Evolutionary conservation across 2,113 vertebrate species (phyloP).

Genomic region (Macroglossus sobrinus): DNA sequence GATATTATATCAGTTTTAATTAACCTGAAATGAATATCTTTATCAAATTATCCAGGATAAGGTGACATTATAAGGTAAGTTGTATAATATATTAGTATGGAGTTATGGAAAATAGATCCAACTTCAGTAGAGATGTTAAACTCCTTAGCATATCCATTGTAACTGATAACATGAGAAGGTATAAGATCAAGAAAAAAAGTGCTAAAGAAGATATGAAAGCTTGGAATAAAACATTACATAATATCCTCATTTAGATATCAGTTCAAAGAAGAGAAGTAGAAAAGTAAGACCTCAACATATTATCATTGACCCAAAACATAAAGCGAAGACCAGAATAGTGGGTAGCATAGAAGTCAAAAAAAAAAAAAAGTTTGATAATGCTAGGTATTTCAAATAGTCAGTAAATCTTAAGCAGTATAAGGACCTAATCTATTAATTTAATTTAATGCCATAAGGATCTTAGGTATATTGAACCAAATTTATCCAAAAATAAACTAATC

Average conservation of each 20-base stretch:
- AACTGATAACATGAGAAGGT: background rate
- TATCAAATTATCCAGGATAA: background rate
- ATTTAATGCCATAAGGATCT: background rate
- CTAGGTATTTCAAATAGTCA: background rate
- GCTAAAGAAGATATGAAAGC: background rate
- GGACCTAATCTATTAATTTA: background rate
- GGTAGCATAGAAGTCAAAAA: background rate
- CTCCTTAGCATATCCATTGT: background rate
- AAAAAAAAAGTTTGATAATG: background rate
- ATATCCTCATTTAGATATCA: background rate
- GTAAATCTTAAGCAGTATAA: background rate
- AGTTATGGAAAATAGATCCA: background rate
- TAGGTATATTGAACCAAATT: background rate
- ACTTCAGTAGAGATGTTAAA: background rate
- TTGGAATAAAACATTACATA: background rate
- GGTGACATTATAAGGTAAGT: background rate
- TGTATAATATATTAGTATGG: background rate
- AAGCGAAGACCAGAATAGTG: background rate
- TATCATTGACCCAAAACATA: background rate
- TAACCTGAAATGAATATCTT: background rate
- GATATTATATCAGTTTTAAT: background rate
- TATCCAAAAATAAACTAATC: background rate
- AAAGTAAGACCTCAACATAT: background rate
- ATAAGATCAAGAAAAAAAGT: background rate
- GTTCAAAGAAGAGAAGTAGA: background rate